These are phyloP conservation scores for Melanotaenia parkinsoni DNA, from an alignment of 2,797 vertebrate species.

Conservation along the genomic window DNA sequence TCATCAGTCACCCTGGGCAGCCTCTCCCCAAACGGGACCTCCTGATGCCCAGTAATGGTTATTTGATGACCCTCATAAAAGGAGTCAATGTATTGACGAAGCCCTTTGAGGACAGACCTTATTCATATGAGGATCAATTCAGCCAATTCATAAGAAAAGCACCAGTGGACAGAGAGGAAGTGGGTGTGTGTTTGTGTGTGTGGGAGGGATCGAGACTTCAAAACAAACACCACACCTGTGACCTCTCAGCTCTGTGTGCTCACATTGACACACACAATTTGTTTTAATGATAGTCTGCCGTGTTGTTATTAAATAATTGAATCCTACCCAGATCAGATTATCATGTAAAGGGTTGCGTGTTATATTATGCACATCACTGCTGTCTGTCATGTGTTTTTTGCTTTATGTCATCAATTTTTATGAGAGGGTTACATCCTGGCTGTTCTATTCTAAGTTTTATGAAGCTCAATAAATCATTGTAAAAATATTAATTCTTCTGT, in stretches of 20 bases:
- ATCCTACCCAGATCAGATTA: slow-evolving; percentile 79
- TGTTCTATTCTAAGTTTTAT: slow-evolving; percentile 11
- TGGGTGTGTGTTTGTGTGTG: slow-evolving; percentile 6
- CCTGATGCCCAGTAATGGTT: slow-evolving; percentile 91
- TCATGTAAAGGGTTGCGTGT: slow-evolving; percentile 63
- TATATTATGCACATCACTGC: slow-evolving; percentile 55
- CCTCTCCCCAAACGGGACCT: slow-evolving; percentile 79
- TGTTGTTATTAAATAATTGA: slow-evolving; percentile 83
- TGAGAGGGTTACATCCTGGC: slow-evolving; percentile 43
- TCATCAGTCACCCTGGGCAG: slow-evolving; percentile 83
- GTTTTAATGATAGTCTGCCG: slow-evolving; percentile 79
- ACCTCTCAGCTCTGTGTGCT: slow-evolving; percentile 68
- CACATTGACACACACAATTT: slow-evolving; percentile 76
- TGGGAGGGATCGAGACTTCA: slow-evolving; percentile 53
- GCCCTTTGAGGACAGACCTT: slow-evolving; percentile 86
- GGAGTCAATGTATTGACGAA: slow-evolving; percentile 95
- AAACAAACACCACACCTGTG: slow-evolving; percentile 79
- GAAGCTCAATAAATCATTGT: slow-evolving; percentile 28
- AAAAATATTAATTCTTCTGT: slow-evolving; percentile 9
- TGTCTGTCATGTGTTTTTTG: slow-evolving; percentile 52
- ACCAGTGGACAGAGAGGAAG: slow-evolving; percentile 32
- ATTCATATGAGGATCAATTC: slow-evolving; percentile 91
- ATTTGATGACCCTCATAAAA: slow-evolving; percentile 97
- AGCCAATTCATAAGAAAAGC: slow-evolving; percentile 85
- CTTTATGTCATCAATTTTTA: slow-evolving; percentile 61